Base-by-base conservation (phyloP, 92 coral and sea anemone species). In the Phenganax subtilis region DNA sequence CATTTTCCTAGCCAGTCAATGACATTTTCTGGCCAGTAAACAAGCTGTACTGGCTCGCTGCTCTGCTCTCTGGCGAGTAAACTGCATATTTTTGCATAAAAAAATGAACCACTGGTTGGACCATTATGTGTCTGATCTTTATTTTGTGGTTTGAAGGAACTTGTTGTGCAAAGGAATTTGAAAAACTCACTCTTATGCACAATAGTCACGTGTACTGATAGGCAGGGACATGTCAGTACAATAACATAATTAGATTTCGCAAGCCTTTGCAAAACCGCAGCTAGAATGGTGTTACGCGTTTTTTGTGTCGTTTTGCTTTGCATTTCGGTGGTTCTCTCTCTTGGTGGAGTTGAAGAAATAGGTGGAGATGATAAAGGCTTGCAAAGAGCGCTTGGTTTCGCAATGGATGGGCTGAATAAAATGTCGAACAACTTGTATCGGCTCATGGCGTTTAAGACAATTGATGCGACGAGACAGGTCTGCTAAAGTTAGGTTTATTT, bases 341-440 rank as follows among this genome's bases (percentile, higher is more conserved):
- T 52, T 51, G 83, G 83, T 51, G 73, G 69, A 79, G 60, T 79
- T 15, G 53, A 51, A 15, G 31, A 93, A n/a, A 82, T 85, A 57
- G 81, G 78, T 65, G 68, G 68, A 55, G 89, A 93, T 55, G 98
- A 93, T 56, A 90, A 97, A 67, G 92, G 87, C 52, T 76, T 93
- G 9, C 81, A 88, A 47, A 83, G 87, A 73, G 91, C 91, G 20
- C 51, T 91, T 25, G 90, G 83, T 69, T 91, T 85, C 70, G 97
- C 97, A 55, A 85, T 93, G 91, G 87, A 91, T 29, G 81, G 81
- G 75, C 88, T 87, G 55, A 93, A 93, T 79, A 81, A 74, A 72
- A 81, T 88, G 85, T 92, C 96, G 53, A 93, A 93, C 91, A 93
- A 90, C 91, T 20, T 88, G 74, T 93, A 91, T 63, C 98, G 93